These are phyloP conservation scores for Acanthopleura granulata DNA, from an alignment of 2,888 invertebrate genomes.

Conservation along the genomic window DNA sequence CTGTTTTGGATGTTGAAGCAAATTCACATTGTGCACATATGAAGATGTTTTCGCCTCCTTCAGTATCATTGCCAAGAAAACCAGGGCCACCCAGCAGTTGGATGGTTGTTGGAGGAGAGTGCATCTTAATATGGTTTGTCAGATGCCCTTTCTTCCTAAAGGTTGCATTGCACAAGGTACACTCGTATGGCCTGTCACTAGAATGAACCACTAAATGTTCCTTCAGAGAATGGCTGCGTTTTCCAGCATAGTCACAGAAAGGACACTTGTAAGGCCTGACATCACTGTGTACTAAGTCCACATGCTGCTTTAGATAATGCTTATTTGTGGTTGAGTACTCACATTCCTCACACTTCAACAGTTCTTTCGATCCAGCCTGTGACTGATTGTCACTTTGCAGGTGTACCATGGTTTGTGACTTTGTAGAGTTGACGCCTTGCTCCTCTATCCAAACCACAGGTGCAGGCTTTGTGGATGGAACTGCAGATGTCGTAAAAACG, in stretches of 20 bases:
- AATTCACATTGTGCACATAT: slow-evolving; percentile 61
- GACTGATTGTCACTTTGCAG: too few relatives aligned
- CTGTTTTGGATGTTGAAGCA: slow-evolving; percentile 30
- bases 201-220: slow-evolving; percentile 67
- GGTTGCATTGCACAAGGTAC: slow-evolving; percentile 64
- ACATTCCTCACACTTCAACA: slow-evolving; percentile 52
- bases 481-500: too few relatives aligned
- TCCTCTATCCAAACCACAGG: too few relatives aligned
- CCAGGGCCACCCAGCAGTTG: background rate
- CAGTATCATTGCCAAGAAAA: slow-evolving; percentile 30
- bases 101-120: slow-evolving; percentile 37
- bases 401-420: too few relatives aligned
- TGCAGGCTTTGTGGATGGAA: too few relatives aligned
- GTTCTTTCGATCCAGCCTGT: too few relatives aligned
- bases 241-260: slow-evolving; percentile 67
- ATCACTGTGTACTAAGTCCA: slow-evolving; percentile 64
- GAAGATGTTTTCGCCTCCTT: slow-evolving; percentile 52
- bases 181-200: slow-evolving; percentile 61
- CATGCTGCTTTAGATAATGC: slow-evolving; percentile 66
- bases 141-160: slow-evolving; percentile 67
- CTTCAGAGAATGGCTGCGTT: slow-evolving; percentile 63
- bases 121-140: slow-evolving; percentile 65
- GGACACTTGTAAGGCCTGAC: slow-evolving; percentile 66
- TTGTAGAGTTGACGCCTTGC: too few relatives aligned
- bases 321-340: slow-evolving; percentile 66